phyloP scores from a whole-genome alignment of 2,888 invertebrate genomes.

The Rosalia funebris region DNA sequence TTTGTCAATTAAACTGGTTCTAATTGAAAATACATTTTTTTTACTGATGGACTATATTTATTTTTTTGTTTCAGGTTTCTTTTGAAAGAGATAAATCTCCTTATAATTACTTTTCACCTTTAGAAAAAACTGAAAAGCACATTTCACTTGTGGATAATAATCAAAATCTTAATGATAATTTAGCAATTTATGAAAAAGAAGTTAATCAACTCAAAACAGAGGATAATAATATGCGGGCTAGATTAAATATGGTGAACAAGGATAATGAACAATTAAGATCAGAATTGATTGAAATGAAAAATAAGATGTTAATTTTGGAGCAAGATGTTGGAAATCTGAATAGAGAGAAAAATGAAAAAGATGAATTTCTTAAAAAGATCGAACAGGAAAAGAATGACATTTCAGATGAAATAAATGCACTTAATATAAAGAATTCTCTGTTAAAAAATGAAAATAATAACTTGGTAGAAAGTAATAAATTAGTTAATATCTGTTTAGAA shows the following conservation, averaged over 20 bases:
- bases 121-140: constrained; percentile 26
- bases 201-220: background rate
- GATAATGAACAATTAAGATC: constrained; percentile 7
- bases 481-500: constrained; percentile 3
- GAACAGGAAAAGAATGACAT: constrained; percentile 4
- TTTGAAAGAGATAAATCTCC: background rate
- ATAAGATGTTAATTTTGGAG: constrained; percentile 9
- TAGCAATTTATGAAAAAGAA: constrained; percentile 7
- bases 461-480: constrained; percentile 11
- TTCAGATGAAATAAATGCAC: background rate
- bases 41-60: no score
- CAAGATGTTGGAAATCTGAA: constrained; percentile 11
- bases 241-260: constrained; percentile 1
- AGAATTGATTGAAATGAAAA: constrained; percentile 5
- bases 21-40: no score
- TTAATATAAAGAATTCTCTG: background rate
- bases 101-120: constrained; percentile 10
- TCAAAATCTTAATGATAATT: background rate
- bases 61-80: constrained; percentile 11
- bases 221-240: constrained; percentile 2
- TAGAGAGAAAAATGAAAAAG: constrained; percentile 14
- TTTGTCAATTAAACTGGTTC: no score
- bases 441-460: constrained; percentile 14
- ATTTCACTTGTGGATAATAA: constrained; percentile 9
- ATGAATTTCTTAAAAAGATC: constrained; percentile 5